Evolutionary conservation across 37 sponge, comb jelly and placozoan species (phyloP), one percentile per base, ranked within the genome.

Genomic region (Oopsacas minuta): DNA sequence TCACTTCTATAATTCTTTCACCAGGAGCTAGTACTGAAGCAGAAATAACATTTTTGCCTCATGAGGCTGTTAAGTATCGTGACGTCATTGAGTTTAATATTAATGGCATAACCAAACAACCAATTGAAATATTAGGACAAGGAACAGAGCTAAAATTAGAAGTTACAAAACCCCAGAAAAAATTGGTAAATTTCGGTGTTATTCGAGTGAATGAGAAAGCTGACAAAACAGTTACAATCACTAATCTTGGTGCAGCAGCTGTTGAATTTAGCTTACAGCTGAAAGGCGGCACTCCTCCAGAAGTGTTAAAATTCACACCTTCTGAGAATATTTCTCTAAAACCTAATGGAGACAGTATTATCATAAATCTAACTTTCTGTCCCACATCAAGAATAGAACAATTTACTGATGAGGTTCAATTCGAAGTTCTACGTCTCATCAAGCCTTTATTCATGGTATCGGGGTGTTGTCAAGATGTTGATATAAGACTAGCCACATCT

Each of bases 121-220:
- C 86, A 0, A 86, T 97, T 38, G 37, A 52, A 7, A 83, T 94
- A n/a, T 46, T 36, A 7, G 98, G 98, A 75, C 88, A 94, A 53
- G 95, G 98, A 37, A 87, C 90, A 25, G 90, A 84, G 34, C 88
- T 94, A 89, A 94, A 90, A 88, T 91, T 94, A 52, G 92, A 93
- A 81, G 90, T 93, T 10, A 92, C 83, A 28, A 86, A 93, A 28
- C 92, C 95, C 8, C 81, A 86, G 7, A 91, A 94, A 82, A 91
- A 90, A 51, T 61, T 86, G 28, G 87, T 94, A 22, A 89, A 91
- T 39, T 90, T 97, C 85, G 95, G 95, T 36, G 95, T 92, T 0
- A 84, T 94, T n/a, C 82, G 87, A 37, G 88, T 93, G 22, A 85
- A 88, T 15, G 83, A 91, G 36, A 86, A 52, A 35, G 84, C 69